Conservation (phyloP, 2,797 vertebrate genomes). For the Sarcoramphus papa region DNA sequence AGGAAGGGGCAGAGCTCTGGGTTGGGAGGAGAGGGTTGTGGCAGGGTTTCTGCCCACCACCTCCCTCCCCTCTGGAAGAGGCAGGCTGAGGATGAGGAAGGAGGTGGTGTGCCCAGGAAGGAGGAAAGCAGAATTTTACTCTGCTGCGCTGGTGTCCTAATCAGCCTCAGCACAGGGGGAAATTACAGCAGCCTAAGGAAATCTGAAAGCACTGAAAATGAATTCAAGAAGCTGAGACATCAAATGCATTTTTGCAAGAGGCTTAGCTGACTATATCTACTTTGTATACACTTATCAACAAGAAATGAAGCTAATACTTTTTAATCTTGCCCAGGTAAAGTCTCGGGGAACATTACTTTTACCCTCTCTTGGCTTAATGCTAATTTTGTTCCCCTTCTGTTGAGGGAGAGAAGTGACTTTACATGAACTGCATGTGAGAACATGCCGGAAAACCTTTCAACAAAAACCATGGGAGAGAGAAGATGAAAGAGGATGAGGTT, state of each 20-base stretch:
- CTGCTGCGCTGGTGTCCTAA: background rate
- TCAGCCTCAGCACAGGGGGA: background rate
- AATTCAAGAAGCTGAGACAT: background rate
- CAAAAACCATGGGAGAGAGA: background rate
- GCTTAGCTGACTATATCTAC: background rate
- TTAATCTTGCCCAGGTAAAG: background rate
- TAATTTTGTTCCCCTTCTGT: background rate
- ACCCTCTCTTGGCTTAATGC: background rate
- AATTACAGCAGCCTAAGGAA: background rate
- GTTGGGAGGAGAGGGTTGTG: background rate
- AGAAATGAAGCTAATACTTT: background rate
- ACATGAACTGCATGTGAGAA: background rate
- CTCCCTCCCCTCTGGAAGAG: background rate
- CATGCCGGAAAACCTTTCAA: background rate
- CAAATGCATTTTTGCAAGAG: background rate
- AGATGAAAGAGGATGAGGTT: background rate
- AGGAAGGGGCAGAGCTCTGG: background rate
- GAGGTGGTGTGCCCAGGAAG: accelerated
- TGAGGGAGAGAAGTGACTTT: background rate
- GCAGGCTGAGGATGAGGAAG: background rate
- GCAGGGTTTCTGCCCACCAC: background rate
- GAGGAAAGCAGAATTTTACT: background rate
- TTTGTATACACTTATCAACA: background rate
- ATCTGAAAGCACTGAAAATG: background rate
- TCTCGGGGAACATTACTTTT: background rate